phyloP scores from a whole-genome alignment of 1,140 invertebrate species.

The Aphis gossypii region DNA sequence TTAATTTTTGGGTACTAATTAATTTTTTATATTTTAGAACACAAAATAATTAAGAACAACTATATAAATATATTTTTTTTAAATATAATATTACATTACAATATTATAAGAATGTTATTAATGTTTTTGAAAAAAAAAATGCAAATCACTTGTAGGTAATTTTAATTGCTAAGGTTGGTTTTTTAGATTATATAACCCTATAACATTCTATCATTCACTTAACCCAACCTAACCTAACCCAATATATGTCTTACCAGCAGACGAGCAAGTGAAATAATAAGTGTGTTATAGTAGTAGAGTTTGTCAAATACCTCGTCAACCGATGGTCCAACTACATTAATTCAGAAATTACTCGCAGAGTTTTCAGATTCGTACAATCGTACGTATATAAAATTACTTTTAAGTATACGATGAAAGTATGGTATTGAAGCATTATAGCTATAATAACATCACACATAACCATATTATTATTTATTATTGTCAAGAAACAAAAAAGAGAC shows the following conservation, averaged over 20 bases:
- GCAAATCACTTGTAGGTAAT: neutral
- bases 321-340: neutral
- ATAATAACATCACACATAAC: neutral
- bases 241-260: neutral
- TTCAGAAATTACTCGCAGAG: neutral
- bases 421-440: neutral
- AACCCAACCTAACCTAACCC: too few species aligned
- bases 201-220: too few species aligned
- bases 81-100: too few species aligned
- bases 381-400: too few species aligned
- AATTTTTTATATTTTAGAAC: neutral
- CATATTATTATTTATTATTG: neutral
- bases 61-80: too few species aligned
- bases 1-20: too few species aligned
- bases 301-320: neutral
- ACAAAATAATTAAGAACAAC: neutral
- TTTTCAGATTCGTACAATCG: too few species aligned
- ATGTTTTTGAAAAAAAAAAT: neutral
- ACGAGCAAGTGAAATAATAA: neutral
- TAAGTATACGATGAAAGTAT: too few species aligned
- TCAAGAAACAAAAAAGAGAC: neutral
- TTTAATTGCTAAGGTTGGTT: neutral
- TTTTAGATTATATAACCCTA: neutral
- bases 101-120: neutral
- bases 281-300: neutral